A percentile compares a stretch with the other conserved stretches of the same genome.
phyloP scores from a whole-genome alignment of 2,797 vertebrate genomes.

The Pangasius larnaudii region DNA sequence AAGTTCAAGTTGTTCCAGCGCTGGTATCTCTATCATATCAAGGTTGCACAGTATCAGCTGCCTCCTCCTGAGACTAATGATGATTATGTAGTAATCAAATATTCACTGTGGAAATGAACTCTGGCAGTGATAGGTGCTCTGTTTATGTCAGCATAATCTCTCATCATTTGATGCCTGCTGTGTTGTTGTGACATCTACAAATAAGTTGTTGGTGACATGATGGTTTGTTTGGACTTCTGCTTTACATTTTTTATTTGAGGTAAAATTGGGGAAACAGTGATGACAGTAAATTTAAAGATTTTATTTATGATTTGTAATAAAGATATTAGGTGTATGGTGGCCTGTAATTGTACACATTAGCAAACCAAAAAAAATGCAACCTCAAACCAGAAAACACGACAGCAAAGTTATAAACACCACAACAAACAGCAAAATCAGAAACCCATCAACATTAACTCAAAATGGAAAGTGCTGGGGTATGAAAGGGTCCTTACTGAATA shows the following conservation, averaged over 20 bases:
- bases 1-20: conserved; percentile 16
- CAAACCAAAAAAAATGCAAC: not conserved
- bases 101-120: conserved; percentile 37
- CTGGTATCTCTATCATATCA: conserved; percentile 29
- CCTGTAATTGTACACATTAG: not conserved
- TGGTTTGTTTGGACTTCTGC: conserved; percentile 38
- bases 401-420: not conserved
- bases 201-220: conserved; percentile 35
- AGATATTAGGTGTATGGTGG: not conserved
- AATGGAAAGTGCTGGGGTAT: not conserved
- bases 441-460: not conserved
- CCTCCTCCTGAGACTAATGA: conserved; percentile 23
- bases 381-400: not conserved
- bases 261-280: conserved; percentile 16
- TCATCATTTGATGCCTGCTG: conserved; percentile 32
- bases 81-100: conserved; percentile 40
- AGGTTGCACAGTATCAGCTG: conserved; percentile 31
- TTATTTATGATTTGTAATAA: conserved; percentile 32
- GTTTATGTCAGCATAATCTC: conserved; percentile 33
- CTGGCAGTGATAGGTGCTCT: conserved; percentile 31
- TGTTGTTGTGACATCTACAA: conserved; percentile 44
- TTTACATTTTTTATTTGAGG: conserved; percentile 41
- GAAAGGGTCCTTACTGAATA: not conserved
- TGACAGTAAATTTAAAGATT: conserved; percentile 9
- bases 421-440: not conserved